Conservation (phyloP, 2,888 invertebrate species). For the Dicyrtoma fusca region DNA sequence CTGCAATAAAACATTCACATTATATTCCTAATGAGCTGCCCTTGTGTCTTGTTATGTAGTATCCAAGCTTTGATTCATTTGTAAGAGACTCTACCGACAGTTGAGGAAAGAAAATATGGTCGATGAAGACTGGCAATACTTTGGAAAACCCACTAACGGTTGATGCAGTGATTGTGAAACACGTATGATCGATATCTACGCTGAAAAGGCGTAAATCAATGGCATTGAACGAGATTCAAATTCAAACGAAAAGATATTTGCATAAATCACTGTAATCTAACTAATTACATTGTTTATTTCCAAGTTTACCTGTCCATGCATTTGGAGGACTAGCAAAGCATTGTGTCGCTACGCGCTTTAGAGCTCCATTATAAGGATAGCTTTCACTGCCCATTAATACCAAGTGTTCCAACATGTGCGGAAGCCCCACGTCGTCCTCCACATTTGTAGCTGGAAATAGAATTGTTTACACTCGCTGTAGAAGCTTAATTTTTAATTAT, state of each 20-base stretch:
- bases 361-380: not conserved
- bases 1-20: not conserved
- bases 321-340: not conserved
- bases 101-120: not conserved
- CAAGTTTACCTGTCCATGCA: constrained; percentile 5
- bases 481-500: not conserved
- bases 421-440: not conserved
- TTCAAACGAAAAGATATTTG: not conserved
- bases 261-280: no score
- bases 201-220: not conserved
- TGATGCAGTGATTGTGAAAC: not conserved
- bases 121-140: not conserved
- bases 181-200: not conserved
- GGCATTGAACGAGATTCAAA: not conserved
- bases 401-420: not conserved
- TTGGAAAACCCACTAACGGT: not conserved
- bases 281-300: no score
- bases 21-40: no score
- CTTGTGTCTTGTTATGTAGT: no score
- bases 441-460: not conserved
- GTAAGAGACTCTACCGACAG: not conserved
- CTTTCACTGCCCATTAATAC: not conserved
- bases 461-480: not conserved
- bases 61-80: no score
- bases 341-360: not conserved